Base-by-base conservation (phyloP, 2,797 vertebrate genomes). In the Enteromius viviparus region DNA sequence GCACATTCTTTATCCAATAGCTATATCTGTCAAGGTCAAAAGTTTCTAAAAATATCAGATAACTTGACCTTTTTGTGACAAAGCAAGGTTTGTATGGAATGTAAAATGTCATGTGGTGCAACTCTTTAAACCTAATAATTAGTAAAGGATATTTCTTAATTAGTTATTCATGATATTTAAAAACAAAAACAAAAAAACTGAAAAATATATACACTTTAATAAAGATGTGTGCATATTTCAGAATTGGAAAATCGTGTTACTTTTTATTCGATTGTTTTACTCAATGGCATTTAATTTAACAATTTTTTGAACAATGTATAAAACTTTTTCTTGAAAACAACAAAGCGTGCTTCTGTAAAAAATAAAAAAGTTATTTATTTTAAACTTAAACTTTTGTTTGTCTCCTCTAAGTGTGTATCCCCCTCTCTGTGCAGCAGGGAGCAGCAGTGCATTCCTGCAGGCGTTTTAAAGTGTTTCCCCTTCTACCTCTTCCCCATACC, bases 361-460 rank as follows among this genome's bases (percentile, higher is more conserved):
- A 55, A 23, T 23, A 1, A 12, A 14, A 60, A 26, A 12, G 4
- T 2, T 4, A 0, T 1, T 0, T 14, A 12, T 60, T 60, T 26
- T 26, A 14, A 60, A 6, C 11, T 14, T 6, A 34, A 34, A 34
- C 34, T 55, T 21, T 55, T 23, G 29, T 1, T 58, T 11, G 26
- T 60, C 10, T 32, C 65, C 58, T 64, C 83, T 1, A 49, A 68
- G 74, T 76, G 72, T 85, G 78, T 74, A 79, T 87, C 81, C 83
- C 75, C 77, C 62, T 87, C 70, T 88, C 79, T 40, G 53, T 88
- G 87, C 89, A 88, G 85, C 83, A 90, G 89, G 85, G 89, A 81
- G 84, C 88, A 87, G 88, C 87, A 89, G 85, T 74, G 71, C 49
- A 70, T 89, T 87, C 80, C 85, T 87, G 69, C 83, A 78, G 58